Evolutionary conservation across 2,113 vertebrate genomes (phyloP), one percentile per base, ranked within the genome.

Genomic region (Noctilio leporinus): DNA sequence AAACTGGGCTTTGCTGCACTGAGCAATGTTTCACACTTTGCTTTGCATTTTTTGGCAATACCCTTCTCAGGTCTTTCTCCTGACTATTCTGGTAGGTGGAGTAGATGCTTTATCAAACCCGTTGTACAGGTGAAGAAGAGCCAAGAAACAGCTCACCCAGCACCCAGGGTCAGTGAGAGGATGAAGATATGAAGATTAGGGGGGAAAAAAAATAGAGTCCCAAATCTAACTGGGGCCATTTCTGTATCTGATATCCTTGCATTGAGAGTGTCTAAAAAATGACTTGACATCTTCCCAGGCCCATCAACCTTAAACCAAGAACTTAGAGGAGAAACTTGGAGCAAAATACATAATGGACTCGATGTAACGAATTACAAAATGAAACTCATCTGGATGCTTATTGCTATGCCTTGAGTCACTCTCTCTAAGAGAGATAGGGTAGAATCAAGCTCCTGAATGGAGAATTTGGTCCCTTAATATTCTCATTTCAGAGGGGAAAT

Each of bases 31-130:
- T 65, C 10, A 59, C n/a, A 35, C 33, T 72, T 7, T 2, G 9
- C 55, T 57, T 86, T 87, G 30, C 69, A 85, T 19, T 28, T 40
- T 38, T 69, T 10, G 35, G 47, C 51, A 75, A 78, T 10, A 80
- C 43, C 57, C 55, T 75, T 64, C 77, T 87, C 85, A 91, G 72
- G 73, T 90, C 67, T 95, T 88, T 49, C 85, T 92, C 47, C 84
- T 89, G 67, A 73, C 51, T 47, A 10, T 77, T 75, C 24, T 62
- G 43, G 90, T 53, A 82, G 85, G 70, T 80, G 81, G 80, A 62
- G 47, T 87, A 35, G 17, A 35, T 77, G 76, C 49, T 87, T 95
- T 87, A 83, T 86, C 91, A 95, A 92, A 35, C 57, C 49, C 43
- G 43, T 77, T 77, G 86, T 91, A 75, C 24, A 65, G 75, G 33